phyloP scores from a whole-genome alignment of 2,888 invertebrate genomes.

The Acanthacorydalis orientalis region DNA sequence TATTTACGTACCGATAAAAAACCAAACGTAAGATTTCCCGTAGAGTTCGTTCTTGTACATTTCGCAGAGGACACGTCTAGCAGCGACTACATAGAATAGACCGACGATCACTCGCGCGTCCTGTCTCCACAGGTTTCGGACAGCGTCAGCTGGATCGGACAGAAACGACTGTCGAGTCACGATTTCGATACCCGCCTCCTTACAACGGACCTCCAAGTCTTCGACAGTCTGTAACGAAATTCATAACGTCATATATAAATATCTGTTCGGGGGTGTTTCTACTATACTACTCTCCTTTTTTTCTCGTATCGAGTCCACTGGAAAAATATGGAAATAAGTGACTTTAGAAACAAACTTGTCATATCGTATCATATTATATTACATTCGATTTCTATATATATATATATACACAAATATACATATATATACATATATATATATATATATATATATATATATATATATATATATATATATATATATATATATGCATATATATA shows the following conservation, averaged over 20 bases:
- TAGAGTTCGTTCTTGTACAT: slow-evolving; percentile 86
- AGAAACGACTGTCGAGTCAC: slow-evolving; percentile 93
- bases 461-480: too few species aligned
- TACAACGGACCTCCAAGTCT: slow-evolving; percentile 87
- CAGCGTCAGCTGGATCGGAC: slow-evolving; percentile 92
- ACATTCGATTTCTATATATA: too few species aligned
- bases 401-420: too few species aligned
- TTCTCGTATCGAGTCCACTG: too few species aligned
- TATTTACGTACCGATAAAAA: slow-evolving; percentile 73
- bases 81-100: slow-evolving; percentile 95
- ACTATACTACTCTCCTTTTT: too few species aligned
- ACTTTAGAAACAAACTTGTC: too few species aligned
- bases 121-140: slow-evolving; percentile 82
- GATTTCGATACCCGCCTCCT: slow-evolving; percentile 84
- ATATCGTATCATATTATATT: too few species aligned
- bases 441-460: too few species aligned
- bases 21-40: slow-evolving; percentile 96
- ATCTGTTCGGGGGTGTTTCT: not conserved
- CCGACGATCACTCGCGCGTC: slow-evolving; percentile 97
- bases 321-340: too few species aligned
- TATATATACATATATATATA: too few species aligned
- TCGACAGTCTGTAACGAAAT: slow-evolving; percentile 68
- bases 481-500: too few species aligned
- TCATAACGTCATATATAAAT: slow-evolving; percentile 1
- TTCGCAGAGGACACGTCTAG: slow-evolving; percentile 90